Conservation (phyloP, 2,113 vertebrate genomes). For the Sula dactylatra region DNA sequence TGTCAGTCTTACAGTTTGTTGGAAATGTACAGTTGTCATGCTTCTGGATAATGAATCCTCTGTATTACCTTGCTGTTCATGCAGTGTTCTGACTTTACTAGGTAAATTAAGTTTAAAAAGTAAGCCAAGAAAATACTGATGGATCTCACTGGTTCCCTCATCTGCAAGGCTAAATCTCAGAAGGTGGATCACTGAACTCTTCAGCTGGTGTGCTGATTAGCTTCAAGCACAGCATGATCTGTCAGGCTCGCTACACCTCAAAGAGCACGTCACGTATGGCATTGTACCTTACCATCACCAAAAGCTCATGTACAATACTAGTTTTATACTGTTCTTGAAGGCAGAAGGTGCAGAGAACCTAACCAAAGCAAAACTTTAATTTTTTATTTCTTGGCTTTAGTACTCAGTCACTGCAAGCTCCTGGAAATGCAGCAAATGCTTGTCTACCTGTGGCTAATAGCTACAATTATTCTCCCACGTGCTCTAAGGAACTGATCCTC, state of each 20-base stretch:
- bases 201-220: not conserved
- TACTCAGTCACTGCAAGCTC: not conserved
- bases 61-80: not conserved
- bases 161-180: not conserved
- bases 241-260: not conserved
- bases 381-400: not conserved
- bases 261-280: rapidly evolving
- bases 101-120: not conserved
- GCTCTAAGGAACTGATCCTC: not conserved
- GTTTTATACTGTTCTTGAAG: not conserved
- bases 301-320: not conserved
- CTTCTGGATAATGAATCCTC: not conserved
- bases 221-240: not conserved
- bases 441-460: not conserved
- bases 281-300: not conserved
- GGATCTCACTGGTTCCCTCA: not conserved
- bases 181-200: not conserved
- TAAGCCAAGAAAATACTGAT: not conserved
- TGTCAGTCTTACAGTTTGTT: not conserved
- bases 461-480: not conserved
- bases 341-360: not conserved
- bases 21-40: not conserved
- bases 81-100: not conserved
- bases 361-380: not conserved
- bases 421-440: not conserved